phyloP scores from a whole-genome alignment of 2,113 vertebrate species.

The Muntiacus reevesi region DNA sequence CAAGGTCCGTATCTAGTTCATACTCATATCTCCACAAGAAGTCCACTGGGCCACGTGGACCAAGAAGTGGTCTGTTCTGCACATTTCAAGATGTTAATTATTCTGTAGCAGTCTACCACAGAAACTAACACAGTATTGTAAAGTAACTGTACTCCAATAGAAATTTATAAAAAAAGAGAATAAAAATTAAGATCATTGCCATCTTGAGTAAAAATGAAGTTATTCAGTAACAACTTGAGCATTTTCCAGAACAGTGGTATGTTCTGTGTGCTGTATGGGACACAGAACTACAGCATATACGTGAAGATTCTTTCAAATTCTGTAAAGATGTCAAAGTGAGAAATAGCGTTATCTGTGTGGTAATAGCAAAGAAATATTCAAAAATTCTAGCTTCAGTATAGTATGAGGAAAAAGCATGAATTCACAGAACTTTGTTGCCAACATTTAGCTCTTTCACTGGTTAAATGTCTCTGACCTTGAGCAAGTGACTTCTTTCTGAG shows the following conservation, averaged over 20 bases:
- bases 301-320: neutral
- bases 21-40: neutral
- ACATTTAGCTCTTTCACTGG: neutral
- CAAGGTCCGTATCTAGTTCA: neutral
- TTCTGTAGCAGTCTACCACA: neutral
- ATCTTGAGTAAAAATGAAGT: neutral
- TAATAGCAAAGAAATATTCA: neutral
- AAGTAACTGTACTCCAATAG: neutral
- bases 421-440: neutral
- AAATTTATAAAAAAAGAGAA: neutral
- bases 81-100: neutral
- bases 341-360: neutral
- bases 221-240: neutral
- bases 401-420: neutral
- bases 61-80: neutral
- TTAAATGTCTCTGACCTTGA: neutral
- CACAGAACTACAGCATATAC: neutral
- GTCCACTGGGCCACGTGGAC: neutral
- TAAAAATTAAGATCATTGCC: neutral
- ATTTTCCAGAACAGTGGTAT: conserved; percentile 7
- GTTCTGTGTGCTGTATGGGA: neutral
- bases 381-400: neutral
- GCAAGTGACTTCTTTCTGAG: neutral
- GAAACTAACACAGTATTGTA: neutral
- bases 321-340: neutral